Evolutionary conservation across 2,888 invertebrate genomes (phyloP).

Genomic region (Acleris sparsana): DNA sequence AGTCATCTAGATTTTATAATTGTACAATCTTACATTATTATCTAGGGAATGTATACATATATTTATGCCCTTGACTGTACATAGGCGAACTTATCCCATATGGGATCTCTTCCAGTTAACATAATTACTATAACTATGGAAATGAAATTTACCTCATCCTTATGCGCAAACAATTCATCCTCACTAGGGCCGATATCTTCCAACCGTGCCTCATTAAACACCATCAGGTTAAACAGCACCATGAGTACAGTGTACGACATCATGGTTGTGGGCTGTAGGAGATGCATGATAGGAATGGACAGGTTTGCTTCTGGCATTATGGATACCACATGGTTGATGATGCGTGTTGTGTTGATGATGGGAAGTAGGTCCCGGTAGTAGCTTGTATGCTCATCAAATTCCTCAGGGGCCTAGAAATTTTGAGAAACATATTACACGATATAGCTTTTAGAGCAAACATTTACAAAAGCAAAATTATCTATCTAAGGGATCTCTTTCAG

Average conservation of each 20-base stretch:
- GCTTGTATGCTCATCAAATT: slow-evolving; percentile 57
- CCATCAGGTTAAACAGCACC: slow-evolving; percentile 61
- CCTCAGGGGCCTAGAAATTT: slow-evolving; percentile 21
- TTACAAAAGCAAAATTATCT: too few species aligned
- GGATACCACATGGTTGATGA: slow-evolving; percentile 60
- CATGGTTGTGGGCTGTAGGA: slow-evolving; percentile 61
- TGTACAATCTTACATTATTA: too few species aligned
- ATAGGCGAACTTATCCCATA: too few species aligned
- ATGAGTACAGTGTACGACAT: slow-evolving; percentile 60
- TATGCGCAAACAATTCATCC: slow-evolving; percentile 57
- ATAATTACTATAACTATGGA: neutral
- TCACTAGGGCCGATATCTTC: slow-evolving; percentile 62
- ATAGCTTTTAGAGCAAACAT: neutral
- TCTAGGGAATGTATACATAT: too few species aligned
- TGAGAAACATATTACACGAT: neutral
- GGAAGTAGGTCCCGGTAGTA: slow-evolving; percentile 74
- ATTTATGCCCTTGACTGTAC: too few species aligned
- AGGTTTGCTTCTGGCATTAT: slow-evolving; percentile 51
- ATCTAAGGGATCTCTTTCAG: too few species aligned
- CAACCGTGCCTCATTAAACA: slow-evolving; percentile 59
- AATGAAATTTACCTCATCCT: slow-evolving; percentile 46
- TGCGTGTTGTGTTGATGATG: slow-evolving; percentile 67
- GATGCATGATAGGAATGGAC: slow-evolving; percentile 53
- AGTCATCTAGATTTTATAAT: too few species aligned
- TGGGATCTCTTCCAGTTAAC: too few species aligned